Conservation (phyloP, 2,113 vertebrate genomes). For the Labrus mixtus region DNA sequence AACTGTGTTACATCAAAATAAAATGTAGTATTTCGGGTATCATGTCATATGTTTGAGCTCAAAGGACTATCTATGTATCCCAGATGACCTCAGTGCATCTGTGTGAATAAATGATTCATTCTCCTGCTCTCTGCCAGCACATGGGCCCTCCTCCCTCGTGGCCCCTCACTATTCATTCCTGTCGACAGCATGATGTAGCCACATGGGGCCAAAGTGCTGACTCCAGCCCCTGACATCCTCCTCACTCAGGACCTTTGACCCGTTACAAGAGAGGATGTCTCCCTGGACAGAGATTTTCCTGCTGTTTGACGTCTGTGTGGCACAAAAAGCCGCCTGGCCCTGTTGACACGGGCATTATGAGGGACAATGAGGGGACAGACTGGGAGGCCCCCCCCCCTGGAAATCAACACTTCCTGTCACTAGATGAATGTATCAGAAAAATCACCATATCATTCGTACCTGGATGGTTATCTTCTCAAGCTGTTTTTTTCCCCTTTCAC, state of each 20-base stretch:
- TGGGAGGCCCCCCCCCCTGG: conserved; percentile 31
- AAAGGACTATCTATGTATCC: background rate
- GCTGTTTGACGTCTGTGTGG: conserved; percentile 38
- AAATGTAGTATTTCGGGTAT: too few relatives aligned
- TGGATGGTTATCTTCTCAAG: background rate
- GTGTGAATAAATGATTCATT: conserved; percentile 34
- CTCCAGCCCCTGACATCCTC: conserved; percentile 52
- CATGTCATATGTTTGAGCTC: conserved; percentile 3
- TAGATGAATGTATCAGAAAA: conserved; percentile 1
- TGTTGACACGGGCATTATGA: conserved; percentile 65
- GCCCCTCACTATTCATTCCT: conserved; percentile 51
- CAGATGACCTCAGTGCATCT: conserved; percentile 24
- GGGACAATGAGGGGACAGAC: conserved; percentile 63
- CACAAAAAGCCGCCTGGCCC: conserved; percentile 58
- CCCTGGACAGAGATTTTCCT: conserved; percentile 58
- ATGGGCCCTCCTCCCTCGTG: conserved; percentile 5
- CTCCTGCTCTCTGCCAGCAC: conserved; percentile 13
- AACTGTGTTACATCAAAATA: background rate
- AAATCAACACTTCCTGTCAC: conserved; percentile 49
- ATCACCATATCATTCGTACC: background rate
- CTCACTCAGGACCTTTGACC: conserved; percentile 48
- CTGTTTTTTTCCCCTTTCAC: background rate
- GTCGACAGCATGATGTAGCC: conserved; percentile 42
- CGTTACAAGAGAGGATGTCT: conserved; percentile 50
- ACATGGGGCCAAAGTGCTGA: conserved; percentile 57